A percentile compares a stretch with the other conserved stretches of the same genome.
phyloP scores from a whole-genome alignment of 1,140 invertebrate species.

The Diabrotica undecimpunctata region DNA sequence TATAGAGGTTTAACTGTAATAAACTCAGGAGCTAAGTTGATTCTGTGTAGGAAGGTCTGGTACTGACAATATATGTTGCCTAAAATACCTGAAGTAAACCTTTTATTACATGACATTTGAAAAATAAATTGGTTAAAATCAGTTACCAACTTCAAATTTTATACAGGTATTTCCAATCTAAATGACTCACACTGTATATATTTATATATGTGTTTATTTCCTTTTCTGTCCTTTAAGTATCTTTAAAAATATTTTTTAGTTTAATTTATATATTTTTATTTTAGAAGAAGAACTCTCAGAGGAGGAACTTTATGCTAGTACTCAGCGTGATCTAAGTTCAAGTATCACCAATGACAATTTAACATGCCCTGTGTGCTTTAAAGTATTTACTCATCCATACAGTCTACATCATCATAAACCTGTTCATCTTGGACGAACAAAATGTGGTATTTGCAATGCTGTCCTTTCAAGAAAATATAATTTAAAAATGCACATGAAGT shows the following conservation, averaged over 20 bases:
- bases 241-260: background rate
- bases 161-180: too few species aligned
- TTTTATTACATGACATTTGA: too few species aligned
- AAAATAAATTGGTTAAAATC: too few species aligned
- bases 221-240: too few species aligned
- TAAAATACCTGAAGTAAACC: too few species aligned
- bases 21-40: too few species aligned
- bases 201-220: too few species aligned
- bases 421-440: constrained; percentile 36
- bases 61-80: too few species aligned
- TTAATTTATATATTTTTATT: background rate
- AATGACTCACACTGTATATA: too few species aligned
- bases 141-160: too few species aligned
- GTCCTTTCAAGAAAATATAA: constrained; percentile 41
- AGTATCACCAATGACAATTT: constrained; percentile 17
- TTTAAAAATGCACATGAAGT: constrained; percentile 40
- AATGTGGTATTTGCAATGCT: constrained; percentile 38
- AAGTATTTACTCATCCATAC: constrained; percentile 27
- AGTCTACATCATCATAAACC: constrained; percentile 25
- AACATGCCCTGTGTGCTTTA: constrained; percentile 21
- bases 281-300: constrained; percentile 8
- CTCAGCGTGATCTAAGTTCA: constrained; percentile 10
- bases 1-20: too few species aligned
- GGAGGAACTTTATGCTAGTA: background rate
- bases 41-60: too few species aligned